These are phyloP conservation scores for Apamea crenata DNA, from an alignment of 2,888 invertebrate species.

Conservation along the genomic window DNA sequence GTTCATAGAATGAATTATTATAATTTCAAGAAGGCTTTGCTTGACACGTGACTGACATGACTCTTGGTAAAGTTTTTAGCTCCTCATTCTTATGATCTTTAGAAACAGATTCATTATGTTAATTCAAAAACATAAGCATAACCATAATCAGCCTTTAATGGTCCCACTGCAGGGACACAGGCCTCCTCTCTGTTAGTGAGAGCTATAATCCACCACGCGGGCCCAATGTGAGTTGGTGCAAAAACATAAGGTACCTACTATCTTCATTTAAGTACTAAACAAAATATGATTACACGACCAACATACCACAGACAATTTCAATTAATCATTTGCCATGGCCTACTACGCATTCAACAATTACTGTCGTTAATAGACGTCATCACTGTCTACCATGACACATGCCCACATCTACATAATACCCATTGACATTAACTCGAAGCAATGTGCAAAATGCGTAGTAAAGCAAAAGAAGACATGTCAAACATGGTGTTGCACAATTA, in stretches of 20 bases:
- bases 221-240: background rate
- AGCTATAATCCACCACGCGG: background rate
- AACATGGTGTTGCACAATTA: constrained; percentile 34
- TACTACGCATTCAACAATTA: background rate
- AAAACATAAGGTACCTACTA: background rate
- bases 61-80: constrained; percentile 12
- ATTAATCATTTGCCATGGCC: constrained; percentile 31
- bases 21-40: background rate
- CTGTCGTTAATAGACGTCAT: constrained; percentile 16
- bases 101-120: background rate
- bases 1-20: background rate
- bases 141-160: background rate
- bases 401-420: background rate
- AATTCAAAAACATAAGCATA: background rate
- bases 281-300: background rate
- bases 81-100: background rate
- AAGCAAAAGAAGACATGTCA: constrained; percentile 6
- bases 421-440: background rate
- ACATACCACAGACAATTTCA: background rate
- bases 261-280: background rate
- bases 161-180: background rate
- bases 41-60: background rate
- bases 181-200: background rate
- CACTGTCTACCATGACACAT: constrained; percentile 2
- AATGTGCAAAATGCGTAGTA: constrained; percentile 6